Evolutionary conservation across 2,888 invertebrate genomes (phyloP), one percentile per base, ranked within the genome.

Genomic region (Colletes collaris): DNA sequence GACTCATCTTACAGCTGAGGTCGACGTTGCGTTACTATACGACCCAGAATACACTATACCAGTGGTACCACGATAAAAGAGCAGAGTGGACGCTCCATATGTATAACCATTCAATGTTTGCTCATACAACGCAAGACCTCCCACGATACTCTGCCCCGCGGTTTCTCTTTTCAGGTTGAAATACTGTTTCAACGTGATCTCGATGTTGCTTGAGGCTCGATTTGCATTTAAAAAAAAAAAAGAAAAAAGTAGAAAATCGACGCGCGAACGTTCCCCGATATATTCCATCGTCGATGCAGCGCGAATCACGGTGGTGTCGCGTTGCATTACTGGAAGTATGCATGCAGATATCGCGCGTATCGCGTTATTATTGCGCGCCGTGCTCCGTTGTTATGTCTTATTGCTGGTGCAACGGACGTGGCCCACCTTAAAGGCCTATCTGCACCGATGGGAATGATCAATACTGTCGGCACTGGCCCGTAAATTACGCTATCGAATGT

Each of bases 311-410:
- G 50, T 7, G 49, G 13, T 16, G 44, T n/a, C 63, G 46, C 35
- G 52, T 19, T 49, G 67, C 76, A 50, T 74, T 68, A 56, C 50
- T 55, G 68, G 19, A 19, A 60, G 75, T 82, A 77, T 70, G 66
- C 58, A 69, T 55, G 73, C 74, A 67, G 63, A 70, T 76, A 53
- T 49, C 44, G 56, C 44, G 52, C 70, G 71, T 70, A 81, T 79
- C 67, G 60, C 76, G 63, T 67, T 84, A 69, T 84, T 84, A 81
- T 81, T 66, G 76, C 56, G 16, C 52, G 35, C 70, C 27, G 50
- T 60, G 72, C 73, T 63, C 27, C 65, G 81, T 83, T 74, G 81
- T 83, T 83, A 75, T 70, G 84, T 76, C 83, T 84, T 79, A 84
- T 79, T 79, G 81, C 81, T 10, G 49, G 8, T 19, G n/a, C 13